A percentile compares a stretch with the other conserved stretches of the same genome.
These are phyloP conservation scores for Macrosoma leucophasiata DNA, from an alignment of 2,888 invertebrate genomes.

Conservation along the genomic window DNA sequence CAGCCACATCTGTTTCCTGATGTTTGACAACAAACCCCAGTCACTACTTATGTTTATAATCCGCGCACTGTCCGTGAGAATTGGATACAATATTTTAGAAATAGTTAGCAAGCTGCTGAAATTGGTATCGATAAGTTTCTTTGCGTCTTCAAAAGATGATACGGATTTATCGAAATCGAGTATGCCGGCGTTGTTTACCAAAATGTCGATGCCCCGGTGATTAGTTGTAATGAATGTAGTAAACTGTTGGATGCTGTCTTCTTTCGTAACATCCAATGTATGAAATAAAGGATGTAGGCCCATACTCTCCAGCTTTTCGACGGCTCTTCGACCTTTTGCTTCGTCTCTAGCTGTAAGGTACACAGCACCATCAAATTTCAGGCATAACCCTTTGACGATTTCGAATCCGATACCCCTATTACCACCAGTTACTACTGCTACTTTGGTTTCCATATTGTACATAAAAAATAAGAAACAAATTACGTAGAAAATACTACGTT, in stretches of 20 bases:
- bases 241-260: conserved; percentile 77
- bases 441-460: conserved; percentile 72
- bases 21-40: conserved; percentile 69
- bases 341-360: conserved; percentile 83
- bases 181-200: conserved; percentile 87
- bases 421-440: conserved; percentile 66
- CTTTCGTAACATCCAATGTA: conserved; percentile 80
- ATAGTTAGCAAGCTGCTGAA: conserved; percentile 80
- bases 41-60: conserved; percentile 85
- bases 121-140: conserved; percentile 82
- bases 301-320: conserved; percentile 75
- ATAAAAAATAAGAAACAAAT: conserved; percentile 44
- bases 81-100: conserved; percentile 81
- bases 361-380: conserved; percentile 81
- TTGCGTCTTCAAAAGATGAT: conserved; percentile 81
- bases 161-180: conserved; percentile 79
- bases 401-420: conserved; percentile 69
- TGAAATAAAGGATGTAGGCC: conserved; percentile 79
- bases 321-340: conserved; percentile 76
- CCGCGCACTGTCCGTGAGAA: conserved; percentile 80
- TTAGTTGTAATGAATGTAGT: conserved; percentile 74
- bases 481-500: conserved; percentile 46
- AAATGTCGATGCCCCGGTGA: conserved; percentile 82
- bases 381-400: conserved; percentile 76
- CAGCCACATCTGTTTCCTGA: conserved; percentile 62